Conservation (phyloP, 2,888 invertebrate species). For the Sceliomorpha sp. region DNA sequence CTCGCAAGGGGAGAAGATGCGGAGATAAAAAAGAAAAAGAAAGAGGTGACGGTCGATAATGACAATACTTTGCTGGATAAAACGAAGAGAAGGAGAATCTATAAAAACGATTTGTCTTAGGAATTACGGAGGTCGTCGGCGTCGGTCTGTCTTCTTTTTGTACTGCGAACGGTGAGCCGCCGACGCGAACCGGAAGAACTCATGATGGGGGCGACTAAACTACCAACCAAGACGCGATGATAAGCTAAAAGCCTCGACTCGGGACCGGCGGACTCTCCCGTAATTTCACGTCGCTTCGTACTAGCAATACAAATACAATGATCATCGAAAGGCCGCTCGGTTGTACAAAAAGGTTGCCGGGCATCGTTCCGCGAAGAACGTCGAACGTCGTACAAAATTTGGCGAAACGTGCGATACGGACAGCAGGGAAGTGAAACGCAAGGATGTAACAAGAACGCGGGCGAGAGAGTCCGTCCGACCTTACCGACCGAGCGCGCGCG, state of each 20-base stretch:
- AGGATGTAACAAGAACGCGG: too few relatives aligned
- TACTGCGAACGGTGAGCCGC: too few relatives aligned
- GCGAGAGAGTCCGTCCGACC: too few relatives aligned
- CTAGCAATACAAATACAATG: not conserved
- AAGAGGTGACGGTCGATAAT: not conserved
- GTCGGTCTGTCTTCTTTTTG: constrained; percentile 11
- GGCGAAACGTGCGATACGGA: too few relatives aligned
- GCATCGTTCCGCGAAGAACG: too few relatives aligned
- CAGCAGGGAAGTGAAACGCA: too few relatives aligned
- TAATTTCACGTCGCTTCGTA: not conserved
- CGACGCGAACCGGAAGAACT: constrained; percentile 47
- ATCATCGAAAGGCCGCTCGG: too few relatives aligned
- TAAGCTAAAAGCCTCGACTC: constrained; percentile 40
- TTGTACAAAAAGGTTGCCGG: too few relatives aligned
- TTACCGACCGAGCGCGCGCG: too few relatives aligned
- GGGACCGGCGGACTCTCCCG: constrained; percentile 38
- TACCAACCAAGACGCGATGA: constrained; percentile 40
- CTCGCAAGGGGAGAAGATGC: constrained; percentile 29
- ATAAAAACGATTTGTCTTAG: constrained; percentile 41
- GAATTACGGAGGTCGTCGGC: constrained; percentile 27
- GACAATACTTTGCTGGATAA: constrained; percentile 32
- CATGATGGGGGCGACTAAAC: constrained; percentile 47
- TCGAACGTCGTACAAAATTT: too few relatives aligned
- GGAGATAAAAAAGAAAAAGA: constrained; percentile 10
- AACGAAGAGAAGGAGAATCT: constrained; percentile 4